Conservation (phyloP, 2,113 vertebrate species). For the Balaenoptera acutorostrata region DNA sequence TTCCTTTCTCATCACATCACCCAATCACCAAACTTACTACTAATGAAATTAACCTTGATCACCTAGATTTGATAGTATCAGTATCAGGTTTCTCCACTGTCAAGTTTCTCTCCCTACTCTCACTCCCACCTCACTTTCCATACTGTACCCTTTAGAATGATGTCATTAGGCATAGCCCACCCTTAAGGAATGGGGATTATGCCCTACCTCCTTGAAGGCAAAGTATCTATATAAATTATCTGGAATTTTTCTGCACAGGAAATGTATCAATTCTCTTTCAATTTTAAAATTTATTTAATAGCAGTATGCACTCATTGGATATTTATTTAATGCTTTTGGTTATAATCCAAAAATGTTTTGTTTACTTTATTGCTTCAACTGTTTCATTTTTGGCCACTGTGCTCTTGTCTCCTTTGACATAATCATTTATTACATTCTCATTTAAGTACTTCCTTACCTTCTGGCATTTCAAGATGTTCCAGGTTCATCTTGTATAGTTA, state of each 20-base stretch:
- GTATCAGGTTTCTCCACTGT: neutral
- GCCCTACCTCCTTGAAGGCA: neutral
- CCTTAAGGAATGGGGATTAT: neutral
- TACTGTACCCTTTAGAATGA: neutral
- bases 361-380: neutral
- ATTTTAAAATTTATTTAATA: neutral
- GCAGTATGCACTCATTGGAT: neutral
- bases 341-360: neutral
- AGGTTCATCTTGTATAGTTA: neutral
- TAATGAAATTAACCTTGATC: neutral
- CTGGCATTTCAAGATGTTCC: neutral
- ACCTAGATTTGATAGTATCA: neutral
- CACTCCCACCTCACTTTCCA: neutral
- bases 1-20: neutral
- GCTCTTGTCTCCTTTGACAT: neutral
- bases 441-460: neutral
- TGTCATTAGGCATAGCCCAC: neutral
- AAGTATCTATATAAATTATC: neutral
- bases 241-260: neutral
- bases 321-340: neutral
- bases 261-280: neutral
- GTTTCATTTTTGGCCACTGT: neutral
- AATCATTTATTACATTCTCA: neutral
- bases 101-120: neutral
- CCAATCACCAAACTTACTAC: neutral